phyloP scores from a whole-genome alignment of 2,797 vertebrate species.

The Crax fasciolata region DNA sequence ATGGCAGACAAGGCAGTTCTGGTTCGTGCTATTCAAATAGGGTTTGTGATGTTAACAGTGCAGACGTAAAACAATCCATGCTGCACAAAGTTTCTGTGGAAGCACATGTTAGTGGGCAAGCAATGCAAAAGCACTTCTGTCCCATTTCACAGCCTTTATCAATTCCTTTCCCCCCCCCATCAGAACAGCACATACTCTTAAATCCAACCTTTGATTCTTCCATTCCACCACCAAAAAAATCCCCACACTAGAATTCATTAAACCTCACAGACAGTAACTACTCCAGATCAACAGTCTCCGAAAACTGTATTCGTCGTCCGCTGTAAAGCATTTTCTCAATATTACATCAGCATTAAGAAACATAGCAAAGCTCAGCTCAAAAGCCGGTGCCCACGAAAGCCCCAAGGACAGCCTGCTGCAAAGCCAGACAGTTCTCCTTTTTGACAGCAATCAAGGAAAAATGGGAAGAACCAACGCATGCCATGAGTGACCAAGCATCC shows the following conservation, averaged over 20 bases:
- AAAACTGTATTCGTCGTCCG: neutral
- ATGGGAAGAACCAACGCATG: neutral
- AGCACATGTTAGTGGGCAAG: neutral
- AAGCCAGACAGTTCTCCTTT: neutral
- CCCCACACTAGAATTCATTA: neutral
- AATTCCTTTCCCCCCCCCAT: neutral
- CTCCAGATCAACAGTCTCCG: neutral
- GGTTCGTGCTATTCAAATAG: constrained; percentile 2
- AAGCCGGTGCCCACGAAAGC: neutral
- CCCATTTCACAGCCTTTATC: neutral
- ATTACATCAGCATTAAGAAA: neutral
- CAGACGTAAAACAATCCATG: neutral
- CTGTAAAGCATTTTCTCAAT: neutral
- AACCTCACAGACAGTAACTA: neutral
- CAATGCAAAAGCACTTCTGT: neutral
- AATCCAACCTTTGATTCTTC: neutral
- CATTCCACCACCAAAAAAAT: neutral
- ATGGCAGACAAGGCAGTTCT: neutral
- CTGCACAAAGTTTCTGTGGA: neutral
- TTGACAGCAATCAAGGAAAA: neutral
- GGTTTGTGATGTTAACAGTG: neutral
- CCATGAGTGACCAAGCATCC: neutral
- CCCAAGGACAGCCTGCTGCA: neutral
- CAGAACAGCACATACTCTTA: neutral
- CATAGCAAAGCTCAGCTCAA: neutral